Base-by-base conservation (phyloP, 2,888 invertebrate species). In the Drosophila mulleri region DNA sequence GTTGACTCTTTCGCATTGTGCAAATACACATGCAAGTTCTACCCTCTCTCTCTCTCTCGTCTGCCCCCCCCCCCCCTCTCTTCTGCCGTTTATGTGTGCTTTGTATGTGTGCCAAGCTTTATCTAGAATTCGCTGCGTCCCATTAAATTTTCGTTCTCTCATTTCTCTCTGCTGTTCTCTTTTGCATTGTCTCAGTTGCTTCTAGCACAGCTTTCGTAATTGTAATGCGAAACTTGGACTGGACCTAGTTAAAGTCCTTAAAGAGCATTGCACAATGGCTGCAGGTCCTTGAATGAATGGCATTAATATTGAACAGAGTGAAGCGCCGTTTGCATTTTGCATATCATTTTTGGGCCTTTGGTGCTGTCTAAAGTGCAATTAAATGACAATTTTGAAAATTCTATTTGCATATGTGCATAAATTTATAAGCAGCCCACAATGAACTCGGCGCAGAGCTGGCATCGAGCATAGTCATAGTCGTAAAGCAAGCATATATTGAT, bases 341-440 rank as follows among this genome's bases (percentile, higher is more conserved):
- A 83, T 81, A 75, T 83, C 63, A 81, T 80, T 86, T 82, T 74
- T 72, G 20, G 66, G 60, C 64, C 37, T 37, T 64, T 57, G 59
- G 7, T 52, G 54, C 63, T 50, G 44, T 65, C 68, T 29, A 75
- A 83, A 86, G 83, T 83, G 78, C 89, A 84, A 87, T 85, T 87
- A 85, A 85, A 85, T 89, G 84, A 84, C 88, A 84, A 87, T 89
- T 85, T 84, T 78, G 81, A 74, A 73, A 86, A 84, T 81, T 84
- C 84, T 86, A 88, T 84, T 89, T 87, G 84, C 87, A 84, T 82
- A 81, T 75, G 62, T 84, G 82, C 82, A 89, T 88, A 85, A 84
- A 87, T 87, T 88, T 73, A 77, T 84, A 74, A 87, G 72, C 85
- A 82, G 63, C 45, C 60, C 29, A 11, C 64, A 65, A 57, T 65